Conservation (phyloP, 2,888 invertebrate genomes). For the Pardosa pseudoannulata region DNA sequence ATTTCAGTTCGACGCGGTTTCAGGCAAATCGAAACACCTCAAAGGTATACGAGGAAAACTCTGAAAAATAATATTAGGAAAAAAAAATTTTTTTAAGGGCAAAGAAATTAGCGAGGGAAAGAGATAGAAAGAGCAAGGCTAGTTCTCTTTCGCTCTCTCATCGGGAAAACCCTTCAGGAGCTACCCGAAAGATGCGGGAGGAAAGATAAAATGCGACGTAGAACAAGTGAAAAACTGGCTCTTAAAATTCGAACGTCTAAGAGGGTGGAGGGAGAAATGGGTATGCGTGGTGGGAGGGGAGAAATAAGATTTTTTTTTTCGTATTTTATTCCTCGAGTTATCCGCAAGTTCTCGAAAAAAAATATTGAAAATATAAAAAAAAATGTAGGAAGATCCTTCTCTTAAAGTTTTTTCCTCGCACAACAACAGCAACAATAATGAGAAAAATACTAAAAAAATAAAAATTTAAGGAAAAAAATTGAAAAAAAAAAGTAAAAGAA, state of each 20-base stretch:
- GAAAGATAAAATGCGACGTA: conserved; percentile 37
- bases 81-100: background rate
- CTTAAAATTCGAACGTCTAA: conserved; percentile 29
- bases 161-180: conserved; percentile 48
- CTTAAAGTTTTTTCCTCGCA: conserved; percentile 53
- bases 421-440: conserved; percentile 37
- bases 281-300: no score
- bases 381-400: conserved; percentile 36
- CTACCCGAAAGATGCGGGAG: conserved; percentile 34
- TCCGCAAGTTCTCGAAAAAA: conserved; percentile 60
- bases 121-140: no score
- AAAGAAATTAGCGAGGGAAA: background rate
- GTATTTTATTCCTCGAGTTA: conserved; percentile 40
- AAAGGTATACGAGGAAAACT: no score
- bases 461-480: background rate
- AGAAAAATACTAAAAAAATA: conserved; percentile 20
- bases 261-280: conserved; percentile 22
- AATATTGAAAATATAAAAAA: background rate
- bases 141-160: background rate
- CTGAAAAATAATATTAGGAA: background rate
- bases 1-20: no score
- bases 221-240: conserved; percentile 63
- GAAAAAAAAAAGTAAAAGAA: background rate
- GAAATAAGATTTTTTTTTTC: conserved; percentile 44
- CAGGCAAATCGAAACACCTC: no score